Base-by-base conservation (phyloP, 1,140 invertebrate species). In the Hylyphantes graminicola region DNA sequence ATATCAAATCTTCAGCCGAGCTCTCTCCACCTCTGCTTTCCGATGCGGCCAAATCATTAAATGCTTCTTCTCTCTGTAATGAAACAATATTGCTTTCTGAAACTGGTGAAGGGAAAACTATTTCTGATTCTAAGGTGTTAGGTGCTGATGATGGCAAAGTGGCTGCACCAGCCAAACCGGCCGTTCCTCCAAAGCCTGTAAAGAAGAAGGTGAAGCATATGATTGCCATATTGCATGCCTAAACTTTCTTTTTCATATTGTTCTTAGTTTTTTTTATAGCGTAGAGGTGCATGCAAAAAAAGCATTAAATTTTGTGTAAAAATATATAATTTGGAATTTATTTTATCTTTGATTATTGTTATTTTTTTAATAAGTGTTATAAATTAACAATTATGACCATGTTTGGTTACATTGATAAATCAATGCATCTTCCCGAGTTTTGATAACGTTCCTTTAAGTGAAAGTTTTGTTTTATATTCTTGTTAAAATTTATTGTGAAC, bases 171-270 rank as follows among this genome's bases (percentile, higher is more conserved):
- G 48, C 15, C 15, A 85, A 77, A 59, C 82, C 82, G 19, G 63
- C 15, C 54, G 59, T 75, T 6, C 80, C 80, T 7, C 80, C 80
- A 50, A 83, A 83, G 73, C 82, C 82, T 51, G 68, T 84, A 53
- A 85, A 85, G 61, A 85, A 85, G 82, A 85, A 85, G 82, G 82
- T 85, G 82, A 85, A 77, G 59, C 74, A 7, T 17, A n/a, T 35
- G 35, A 35, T 35, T 35, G 35, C 2, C 2, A 35, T 35, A 51
- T 63, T 76, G n/a, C 74, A 64, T 70, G 68, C 63, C 8, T 65
- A 35, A 35, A 35, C 35, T 70, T 70, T 15, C 7, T 13, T 70
- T 17, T n/a, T 70, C 5, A 5, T 35, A 5, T 2, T 35, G 5
- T 35, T 35, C 35, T 35, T 2, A 35, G 5, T 35, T 35, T 35